Percentiles rank a stretch among this genome's conserved stretches.
Evolutionary conservation across 2,797 vertebrate genomes (phyloP).

Genomic region (Mus spretus): DNA sequence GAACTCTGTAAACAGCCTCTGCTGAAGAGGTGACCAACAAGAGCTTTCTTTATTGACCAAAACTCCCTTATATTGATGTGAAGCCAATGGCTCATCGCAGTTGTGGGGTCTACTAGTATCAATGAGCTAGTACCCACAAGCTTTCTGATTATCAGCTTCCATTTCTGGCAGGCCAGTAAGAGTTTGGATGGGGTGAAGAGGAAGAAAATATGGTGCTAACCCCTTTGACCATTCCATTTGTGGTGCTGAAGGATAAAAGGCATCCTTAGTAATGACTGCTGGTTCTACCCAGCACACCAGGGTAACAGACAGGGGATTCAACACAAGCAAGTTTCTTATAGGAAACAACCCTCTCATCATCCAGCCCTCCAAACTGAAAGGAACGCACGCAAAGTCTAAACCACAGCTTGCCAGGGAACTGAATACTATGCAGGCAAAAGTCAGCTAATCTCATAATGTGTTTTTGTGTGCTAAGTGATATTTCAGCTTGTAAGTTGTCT

Average conservation of each 20-base stretch:
- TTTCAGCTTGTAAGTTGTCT: constrained; percentile 67
- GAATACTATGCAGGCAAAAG: constrained; percentile 60
- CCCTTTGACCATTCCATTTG: not conserved
- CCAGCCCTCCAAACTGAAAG: constrained; percentile 51
- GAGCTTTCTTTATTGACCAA: accelerated
- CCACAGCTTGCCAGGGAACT: constrained; percentile 11
- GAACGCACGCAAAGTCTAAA: constrained; percentile 60
- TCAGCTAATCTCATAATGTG: constrained; percentile 61
- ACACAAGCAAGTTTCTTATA: not conserved
- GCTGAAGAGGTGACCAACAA: not conserved
- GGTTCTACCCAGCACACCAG: not conserved
- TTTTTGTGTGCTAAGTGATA: constrained; percentile 62
- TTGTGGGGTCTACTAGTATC: not conserved
- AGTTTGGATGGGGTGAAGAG: not conserved
- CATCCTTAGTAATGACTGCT: not conserved
- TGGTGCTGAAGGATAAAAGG: not conserved
- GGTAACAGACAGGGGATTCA: constrained; percentile 9
- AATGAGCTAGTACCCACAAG: not conserved
- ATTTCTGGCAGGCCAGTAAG: not conserved
- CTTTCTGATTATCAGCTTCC: not conserved
- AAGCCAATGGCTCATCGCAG: not conserved
- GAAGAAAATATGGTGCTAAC: not conserved
- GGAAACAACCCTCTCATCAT: constrained; percentile 9
- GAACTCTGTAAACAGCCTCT: not conserved
- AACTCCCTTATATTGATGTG: accelerated